Conservation (phyloP, 1,140 invertebrate species). For the Campoletis sonorensis region DNA sequence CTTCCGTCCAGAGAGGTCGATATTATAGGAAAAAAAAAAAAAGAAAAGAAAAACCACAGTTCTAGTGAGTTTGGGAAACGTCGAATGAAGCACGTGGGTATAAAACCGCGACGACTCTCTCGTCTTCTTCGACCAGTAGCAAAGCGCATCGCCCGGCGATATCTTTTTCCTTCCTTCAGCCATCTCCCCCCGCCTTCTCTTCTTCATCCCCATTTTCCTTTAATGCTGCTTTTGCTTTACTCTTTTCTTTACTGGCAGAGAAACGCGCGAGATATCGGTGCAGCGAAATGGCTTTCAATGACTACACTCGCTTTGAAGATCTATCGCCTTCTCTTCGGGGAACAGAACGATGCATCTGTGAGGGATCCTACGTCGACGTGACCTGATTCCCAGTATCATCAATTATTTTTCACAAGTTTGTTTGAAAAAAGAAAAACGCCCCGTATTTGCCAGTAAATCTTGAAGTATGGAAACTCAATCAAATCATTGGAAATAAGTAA, state of each 20-base stretch:
- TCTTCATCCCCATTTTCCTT: constrained; percentile 21
- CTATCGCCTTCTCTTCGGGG: not conserved
- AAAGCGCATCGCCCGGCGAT: constrained; percentile 38
- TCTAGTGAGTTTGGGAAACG: constrained; percentile 49
- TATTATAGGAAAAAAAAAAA: constrained; percentile 53
- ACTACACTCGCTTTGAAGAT: constrained; percentile 29
- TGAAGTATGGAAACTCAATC: too few relatives aligned
- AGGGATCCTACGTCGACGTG: not conserved
- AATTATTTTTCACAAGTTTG: not conserved
- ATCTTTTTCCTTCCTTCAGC: constrained; percentile 14
- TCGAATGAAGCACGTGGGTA: constrained; percentile 48
- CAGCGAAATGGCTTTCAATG: constrained; percentile 37
- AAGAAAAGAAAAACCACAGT: too few relatives aligned
- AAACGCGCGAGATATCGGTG: constrained; percentile 7
- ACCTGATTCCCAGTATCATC: not conserved
- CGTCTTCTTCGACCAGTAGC: not conserved
- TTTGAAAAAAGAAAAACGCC: not conserved
- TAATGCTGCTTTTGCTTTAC: not conserved
- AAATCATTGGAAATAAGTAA: too few relatives aligned
- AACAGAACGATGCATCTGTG: not conserved
- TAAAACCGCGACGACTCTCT: constrained; percentile 40
- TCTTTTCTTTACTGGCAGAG: not conserved
- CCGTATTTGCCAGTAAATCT: too few relatives aligned
- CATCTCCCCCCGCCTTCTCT: constrained; percentile 13
- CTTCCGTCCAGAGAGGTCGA: constrained; percentile 43